These are phyloP conservation scores for Sturmia bella DNA, from an alignment of 2,888 invertebrate genomes.

Conservation along the genomic window DNA sequence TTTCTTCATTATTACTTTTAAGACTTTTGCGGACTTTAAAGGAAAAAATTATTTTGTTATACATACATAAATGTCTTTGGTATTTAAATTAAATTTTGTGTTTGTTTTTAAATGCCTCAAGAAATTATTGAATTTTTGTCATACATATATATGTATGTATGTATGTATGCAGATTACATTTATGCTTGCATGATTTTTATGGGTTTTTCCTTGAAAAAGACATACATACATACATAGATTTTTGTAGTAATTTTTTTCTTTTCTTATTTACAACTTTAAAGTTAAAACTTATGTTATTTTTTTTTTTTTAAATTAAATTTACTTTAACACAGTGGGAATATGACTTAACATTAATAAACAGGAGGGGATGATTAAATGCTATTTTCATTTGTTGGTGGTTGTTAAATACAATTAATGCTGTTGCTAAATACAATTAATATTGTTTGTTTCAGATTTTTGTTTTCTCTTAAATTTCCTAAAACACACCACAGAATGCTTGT, in stretches of 20 bases:
- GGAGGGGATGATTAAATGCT: slow-evolving; percentile 57
- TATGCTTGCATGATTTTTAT: slow-evolving; percentile 48
- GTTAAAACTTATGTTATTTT: slow-evolving; percentile 3
- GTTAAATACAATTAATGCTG: slow-evolving; percentile 37
- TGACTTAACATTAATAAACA: slow-evolving; percentile 8
- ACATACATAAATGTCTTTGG: neutral
- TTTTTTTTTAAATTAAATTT: slow-evolving; percentile 2
- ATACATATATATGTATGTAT: no score
- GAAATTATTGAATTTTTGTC: slow-evolving; percentile 18
- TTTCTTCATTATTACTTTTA: no score
- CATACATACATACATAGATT: neutral
- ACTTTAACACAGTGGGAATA: slow-evolving; percentile 7
- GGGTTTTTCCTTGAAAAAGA: neutral
- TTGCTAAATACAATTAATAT: slow-evolving; percentile 33
- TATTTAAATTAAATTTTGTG: neutral
- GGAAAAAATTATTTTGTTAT: no score
- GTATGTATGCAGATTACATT: no score
- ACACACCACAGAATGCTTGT: slow-evolving; percentile 8
- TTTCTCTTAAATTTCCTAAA: slow-evolving; percentile 9
- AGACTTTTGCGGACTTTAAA: no score
- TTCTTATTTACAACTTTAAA: slow-evolving; percentile 39
- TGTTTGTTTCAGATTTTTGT: slow-evolving; percentile 35
- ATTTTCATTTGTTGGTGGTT: slow-evolving; percentile 63
- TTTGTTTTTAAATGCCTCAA: slow-evolving; percentile 42
- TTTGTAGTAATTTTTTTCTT: slow-evolving; percentile 1